Evolutionary conservation across 2,797 vertebrate species (phyloP).

Genomic region (Eleutherodactylus coqui): DNA sequence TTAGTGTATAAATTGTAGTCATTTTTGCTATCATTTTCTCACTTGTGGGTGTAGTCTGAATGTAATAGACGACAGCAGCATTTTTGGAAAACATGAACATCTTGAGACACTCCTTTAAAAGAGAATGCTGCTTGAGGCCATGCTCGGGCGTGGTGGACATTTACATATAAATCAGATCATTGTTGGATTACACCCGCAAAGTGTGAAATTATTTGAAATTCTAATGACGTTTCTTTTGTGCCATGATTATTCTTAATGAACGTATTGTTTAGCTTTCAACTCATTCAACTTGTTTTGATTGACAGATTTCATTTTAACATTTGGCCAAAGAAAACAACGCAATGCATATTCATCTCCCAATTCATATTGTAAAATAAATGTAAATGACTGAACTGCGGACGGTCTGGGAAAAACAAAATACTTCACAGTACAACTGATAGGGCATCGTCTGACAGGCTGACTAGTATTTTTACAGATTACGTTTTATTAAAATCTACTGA

Average conservation of each 20-base stretch:
- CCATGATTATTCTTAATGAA: background rate
- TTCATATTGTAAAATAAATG: background rate
- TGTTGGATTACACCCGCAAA: constrained; percentile 16
- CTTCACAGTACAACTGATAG: no score
- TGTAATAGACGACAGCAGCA: background rate
- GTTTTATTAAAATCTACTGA: background rate
- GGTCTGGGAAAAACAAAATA: background rate
- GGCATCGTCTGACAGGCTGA: background rate
- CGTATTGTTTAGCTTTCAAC: constrained; percentile 13
- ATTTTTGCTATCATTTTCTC: background rate
- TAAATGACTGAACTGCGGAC: background rate
- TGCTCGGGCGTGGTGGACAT: constrained; percentile 6
- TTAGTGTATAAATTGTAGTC: background rate
- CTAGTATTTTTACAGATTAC: background rate
- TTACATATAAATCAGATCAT: constrained; percentile 27
- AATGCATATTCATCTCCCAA: background rate
- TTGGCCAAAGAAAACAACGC: background rate
- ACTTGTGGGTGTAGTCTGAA: constrained; percentile 12
- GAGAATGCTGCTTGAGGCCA: constrained; percentile 34
- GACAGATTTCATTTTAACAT: background rate
- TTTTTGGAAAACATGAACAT: constrained; percentile 33
- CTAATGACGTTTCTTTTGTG: constrained; percentile 28
- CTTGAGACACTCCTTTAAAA: constrained; percentile 32
- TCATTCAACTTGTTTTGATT: background rate
- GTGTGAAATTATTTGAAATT: constrained; percentile 24